Base-by-base conservation (phyloP, 2,113 vertebrate species). In the Corythoichthys intestinalis region DNA sequence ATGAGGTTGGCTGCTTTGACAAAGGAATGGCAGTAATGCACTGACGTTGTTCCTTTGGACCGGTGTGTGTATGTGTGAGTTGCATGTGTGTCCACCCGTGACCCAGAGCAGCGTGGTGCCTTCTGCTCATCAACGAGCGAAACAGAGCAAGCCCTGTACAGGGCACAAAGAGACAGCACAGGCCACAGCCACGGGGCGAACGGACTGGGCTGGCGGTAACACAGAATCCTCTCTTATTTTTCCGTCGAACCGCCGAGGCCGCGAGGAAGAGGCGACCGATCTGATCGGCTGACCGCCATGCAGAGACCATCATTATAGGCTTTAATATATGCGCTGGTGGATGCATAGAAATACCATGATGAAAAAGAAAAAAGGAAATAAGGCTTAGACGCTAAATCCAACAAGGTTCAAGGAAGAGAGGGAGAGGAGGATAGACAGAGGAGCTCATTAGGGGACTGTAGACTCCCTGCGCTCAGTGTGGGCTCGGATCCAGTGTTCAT, bases 371-470 rank as follows among this genome's bases (percentile, higher is more conserved):
- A 66, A 76, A 53, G 71, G 15, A 72, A 44, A n/a, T 5, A 14
- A 28, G 54, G 39, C 0, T 12, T 52, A 71, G 72, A 80, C 34
- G 61, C 50, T 76, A 71, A 83, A 80, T 75, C 57, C 62, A 80
- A 72, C n/a, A 59, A 15, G 50, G 73, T 74, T 78, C 4, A 63
- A 67, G 72, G 66, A 65, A 75, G 66, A 73, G 47, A 68, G 59
- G 54, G 68, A 71, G 75, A 56, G 39, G 54, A 75, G 67, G 77
- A 84, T 67, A 48, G 75, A 72, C 79, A 78, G 84, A 84, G 83
- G 77, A 76, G 82, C 89, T 91, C 85, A 89, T 91, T 90, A 90
- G 80, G 72, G 67, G 82, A 82, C 83, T 86, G 71, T 48, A 80
- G 81, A 72, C 76, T 81, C 77, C 67, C 81, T 81, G 73, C 80